These are phyloP conservation scores for Prosopocoilus inquinatus DNA, from an alignment of 2,888 invertebrate genomes.

Conservation along the genomic window DNA sequence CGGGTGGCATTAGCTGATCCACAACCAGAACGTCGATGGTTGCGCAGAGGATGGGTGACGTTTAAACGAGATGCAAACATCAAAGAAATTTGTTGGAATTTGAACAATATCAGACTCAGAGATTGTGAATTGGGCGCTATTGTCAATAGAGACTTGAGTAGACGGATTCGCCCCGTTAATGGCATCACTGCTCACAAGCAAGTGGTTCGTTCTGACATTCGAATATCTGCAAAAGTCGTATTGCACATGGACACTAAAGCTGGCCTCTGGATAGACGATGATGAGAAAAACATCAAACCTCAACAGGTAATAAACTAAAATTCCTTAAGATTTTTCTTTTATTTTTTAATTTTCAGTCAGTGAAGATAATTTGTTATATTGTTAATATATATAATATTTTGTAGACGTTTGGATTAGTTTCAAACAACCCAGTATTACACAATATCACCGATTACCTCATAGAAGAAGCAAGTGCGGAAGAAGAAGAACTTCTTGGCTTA, in stretches of 20 bases:
- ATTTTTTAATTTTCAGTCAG: too few species aligned
- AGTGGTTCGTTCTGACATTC: constrained; percentile 88
- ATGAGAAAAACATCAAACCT: constrained; percentile 47
- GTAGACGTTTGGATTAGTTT: constrained; percentile 67
- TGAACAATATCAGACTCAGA: constrained; percentile 89
- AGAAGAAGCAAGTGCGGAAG: constrained; percentile 97
- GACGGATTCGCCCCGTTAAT: constrained; percentile 88
- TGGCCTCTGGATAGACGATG: constrained; percentile 68
- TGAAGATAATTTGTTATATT: constrained; percentile 4
- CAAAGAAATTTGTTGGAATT: constrained; percentile 98
- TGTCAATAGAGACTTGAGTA: constrained; percentile 93
- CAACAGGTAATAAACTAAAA: constrained; percentile 35
- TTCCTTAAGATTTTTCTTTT: constrained; percentile 9
- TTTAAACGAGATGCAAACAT: constrained; percentile 96
- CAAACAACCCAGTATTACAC: constrained; percentile 89
- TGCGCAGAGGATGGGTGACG: constrained; percentile 97
- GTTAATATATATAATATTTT: too few species aligned
- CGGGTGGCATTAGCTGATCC: constrained; percentile 97
- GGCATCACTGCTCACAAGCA: constrained; percentile 87
- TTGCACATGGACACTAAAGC: constrained; percentile 86
- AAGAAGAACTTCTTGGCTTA: constrained; percentile 86
- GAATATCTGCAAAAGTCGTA: constrained; percentile 87
- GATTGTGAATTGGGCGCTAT: constrained; percentile 94
- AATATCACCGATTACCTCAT: constrained; percentile 97
- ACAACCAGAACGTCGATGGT: constrained; percentile 92